Evolutionary conservation across 2,888 invertebrate genomes (phyloP).

Genomic region (Elysia crispata): DNA sequence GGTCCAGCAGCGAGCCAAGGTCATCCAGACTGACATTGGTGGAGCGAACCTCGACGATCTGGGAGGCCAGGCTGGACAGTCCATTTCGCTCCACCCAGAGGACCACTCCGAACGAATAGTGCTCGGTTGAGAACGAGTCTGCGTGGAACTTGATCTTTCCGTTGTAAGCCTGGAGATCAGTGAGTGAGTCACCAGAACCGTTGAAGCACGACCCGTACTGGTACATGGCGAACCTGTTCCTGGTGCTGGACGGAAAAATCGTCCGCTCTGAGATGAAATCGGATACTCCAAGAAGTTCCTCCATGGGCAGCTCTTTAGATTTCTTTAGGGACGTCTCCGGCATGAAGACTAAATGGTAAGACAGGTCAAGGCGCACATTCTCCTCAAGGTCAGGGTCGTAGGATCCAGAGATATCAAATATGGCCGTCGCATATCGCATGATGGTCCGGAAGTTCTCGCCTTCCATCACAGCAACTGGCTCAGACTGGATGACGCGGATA

Average conservation of each 20-base stretch:
- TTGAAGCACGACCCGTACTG: conserved; percentile 63
- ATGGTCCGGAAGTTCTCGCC: conserved; percentile 62
- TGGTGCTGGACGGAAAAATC: conserved; percentile 59
- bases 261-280: conserved; percentile 57
- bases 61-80: conserved; percentile 50
- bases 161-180: conserved; percentile 57
- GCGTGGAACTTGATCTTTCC: conserved; percentile 65
- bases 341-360: conserved; percentile 68
- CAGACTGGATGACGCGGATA: conserved; percentile 61
- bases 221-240: conserved; percentile 62
- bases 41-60: conserved; percentile 57
- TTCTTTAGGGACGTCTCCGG: conserved; percentile 55
- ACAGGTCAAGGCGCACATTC: conserved; percentile 63
- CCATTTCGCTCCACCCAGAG: conserved; percentile 66
- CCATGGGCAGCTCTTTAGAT: conserved; percentile 41
- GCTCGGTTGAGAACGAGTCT: conserved; percentile 58
- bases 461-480: conserved; percentile 63
- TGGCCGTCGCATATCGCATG: conserved; percentile 64
- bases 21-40: conserved; percentile 56
- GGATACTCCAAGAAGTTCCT: conserved; percentile 53
- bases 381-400: conserved; percentile 64
- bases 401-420: conserved; percentile 63
- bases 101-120: conserved; percentile 63
- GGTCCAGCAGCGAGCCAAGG: conserved; percentile 54
- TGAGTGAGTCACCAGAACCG: conserved; percentile 51